Conservation (phyloP, 2,113 vertebrate species). For the Platanista minor region DNA sequence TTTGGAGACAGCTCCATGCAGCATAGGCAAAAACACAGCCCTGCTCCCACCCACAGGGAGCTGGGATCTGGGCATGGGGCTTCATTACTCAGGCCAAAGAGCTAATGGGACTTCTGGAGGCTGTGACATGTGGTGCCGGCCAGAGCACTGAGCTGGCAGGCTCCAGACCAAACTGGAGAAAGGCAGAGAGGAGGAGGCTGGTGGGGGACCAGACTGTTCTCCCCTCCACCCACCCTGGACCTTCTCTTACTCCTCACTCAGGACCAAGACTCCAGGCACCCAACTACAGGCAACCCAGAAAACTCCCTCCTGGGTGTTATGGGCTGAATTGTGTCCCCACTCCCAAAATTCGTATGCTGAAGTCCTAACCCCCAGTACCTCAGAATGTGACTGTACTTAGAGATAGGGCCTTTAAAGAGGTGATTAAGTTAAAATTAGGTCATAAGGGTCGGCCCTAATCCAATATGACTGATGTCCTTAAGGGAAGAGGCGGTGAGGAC, state of each 20-base stretch:
- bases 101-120: constrained; percentile 69
- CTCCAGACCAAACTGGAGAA: background rate
- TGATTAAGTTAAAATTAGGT: background rate
- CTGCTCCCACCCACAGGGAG: background rate
- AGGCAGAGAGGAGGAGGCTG: background rate
- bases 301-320: background rate
- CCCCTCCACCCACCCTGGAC: background rate
- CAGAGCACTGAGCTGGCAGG: constrained; percentile 47
- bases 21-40: constrained; percentile 38
- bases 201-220: background rate
- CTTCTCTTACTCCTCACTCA: background rate
- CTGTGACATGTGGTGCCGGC: constrained; percentile 10
- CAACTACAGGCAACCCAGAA: background rate
- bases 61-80: constrained; percentile 28
- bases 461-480: background rate
- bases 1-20: background rate
- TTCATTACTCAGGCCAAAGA: constrained; percentile 60
- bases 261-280: background rate
- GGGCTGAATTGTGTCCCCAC: background rate
- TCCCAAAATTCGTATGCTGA: background rate
- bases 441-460: background rate
- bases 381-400: background rate
- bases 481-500: background rate
- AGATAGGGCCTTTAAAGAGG: background rate
- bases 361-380: background rate